Percentiles rank a stretch among this genome's conserved stretches.
Conservation (phyloP, 2,113 vertebrate species). For the Scalopus aquaticus region DNA sequence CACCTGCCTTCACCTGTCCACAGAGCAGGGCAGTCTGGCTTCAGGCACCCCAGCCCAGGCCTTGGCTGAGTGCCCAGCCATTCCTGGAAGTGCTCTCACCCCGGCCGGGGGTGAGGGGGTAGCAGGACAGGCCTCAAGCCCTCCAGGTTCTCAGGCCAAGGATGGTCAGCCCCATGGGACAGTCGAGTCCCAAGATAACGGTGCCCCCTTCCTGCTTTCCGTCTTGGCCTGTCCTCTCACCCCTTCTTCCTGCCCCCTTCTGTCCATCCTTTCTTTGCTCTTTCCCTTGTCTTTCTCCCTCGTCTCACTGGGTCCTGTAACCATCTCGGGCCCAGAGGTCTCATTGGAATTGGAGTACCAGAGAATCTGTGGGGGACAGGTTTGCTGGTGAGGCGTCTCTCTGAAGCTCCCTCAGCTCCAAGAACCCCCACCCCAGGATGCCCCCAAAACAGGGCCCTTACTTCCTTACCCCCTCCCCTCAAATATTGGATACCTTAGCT, state of each 20-base stretch:
- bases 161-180: neutral
- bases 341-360: neutral
- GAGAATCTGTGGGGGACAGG: neutral
- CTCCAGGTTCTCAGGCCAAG: neutral
- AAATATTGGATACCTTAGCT: neutral
- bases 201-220: too few species aligned
- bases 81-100: neutral
- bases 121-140: neutral
- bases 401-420: neutral
- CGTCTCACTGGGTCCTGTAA: neutral
- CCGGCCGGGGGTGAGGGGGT: too few species aligned
- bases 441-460: fast-evolving
- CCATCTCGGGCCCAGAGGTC: too few species aligned
- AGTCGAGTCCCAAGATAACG: fast-evolving
- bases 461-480: fast-evolving
- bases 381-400: neutral
- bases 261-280: neutral
- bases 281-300: neutral
- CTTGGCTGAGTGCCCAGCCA: neutral
- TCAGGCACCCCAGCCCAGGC: too few species aligned
- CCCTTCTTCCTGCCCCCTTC: neutral
- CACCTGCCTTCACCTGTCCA: neutral
- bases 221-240: neutral
- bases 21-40: neutral
- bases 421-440: neutral